Conservation (phyloP, 2,888 invertebrate species). For the Tetrapedia diversipes region DNA sequence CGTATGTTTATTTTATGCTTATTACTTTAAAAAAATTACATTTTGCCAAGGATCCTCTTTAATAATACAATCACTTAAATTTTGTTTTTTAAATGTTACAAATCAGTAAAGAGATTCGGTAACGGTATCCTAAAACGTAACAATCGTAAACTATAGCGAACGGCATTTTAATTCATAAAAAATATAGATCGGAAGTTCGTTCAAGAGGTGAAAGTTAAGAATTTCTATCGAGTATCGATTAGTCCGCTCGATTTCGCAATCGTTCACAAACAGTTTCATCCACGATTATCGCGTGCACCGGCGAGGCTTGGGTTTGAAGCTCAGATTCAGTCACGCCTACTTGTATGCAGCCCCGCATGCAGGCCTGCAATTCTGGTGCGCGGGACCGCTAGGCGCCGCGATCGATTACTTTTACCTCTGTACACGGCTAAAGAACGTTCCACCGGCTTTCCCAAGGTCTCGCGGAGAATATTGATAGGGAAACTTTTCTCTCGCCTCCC, state of each 20-base stretch:
- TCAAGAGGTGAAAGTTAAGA: too few species aligned
- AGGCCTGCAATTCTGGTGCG: constrained; percentile 65
- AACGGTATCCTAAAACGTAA: too few species aligned
- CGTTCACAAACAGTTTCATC: background rate
- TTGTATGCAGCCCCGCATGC: constrained; percentile 63
- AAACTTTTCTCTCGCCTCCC: constrained; percentile 24
- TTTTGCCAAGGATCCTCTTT: too few species aligned
- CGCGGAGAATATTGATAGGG: constrained; percentile 47
- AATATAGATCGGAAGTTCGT: too few species aligned
- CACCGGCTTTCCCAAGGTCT: constrained; percentile 58
- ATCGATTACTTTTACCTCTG: constrained; percentile 70
- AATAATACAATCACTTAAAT: too few species aligned
- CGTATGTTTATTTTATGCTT: too few species aligned
- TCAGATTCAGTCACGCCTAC: constrained; percentile 65
- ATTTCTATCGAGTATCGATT: background rate
- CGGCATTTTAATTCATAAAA: too few species aligned
- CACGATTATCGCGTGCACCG: constrained; percentile 30
- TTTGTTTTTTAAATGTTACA: too few species aligned
- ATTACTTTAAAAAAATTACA: too few species aligned
- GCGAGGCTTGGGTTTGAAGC: constrained; percentile 48
- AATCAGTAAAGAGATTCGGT: too few species aligned
- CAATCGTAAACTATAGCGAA: too few species aligned
- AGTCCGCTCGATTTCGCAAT: constrained; percentile 14
- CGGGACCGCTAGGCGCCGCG: constrained; percentile 68
- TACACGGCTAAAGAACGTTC: constrained; percentile 60